phyloP scores from a whole-genome alignment of 2,113 vertebrate genomes.

The Phoxinus phoxinus region DNA sequence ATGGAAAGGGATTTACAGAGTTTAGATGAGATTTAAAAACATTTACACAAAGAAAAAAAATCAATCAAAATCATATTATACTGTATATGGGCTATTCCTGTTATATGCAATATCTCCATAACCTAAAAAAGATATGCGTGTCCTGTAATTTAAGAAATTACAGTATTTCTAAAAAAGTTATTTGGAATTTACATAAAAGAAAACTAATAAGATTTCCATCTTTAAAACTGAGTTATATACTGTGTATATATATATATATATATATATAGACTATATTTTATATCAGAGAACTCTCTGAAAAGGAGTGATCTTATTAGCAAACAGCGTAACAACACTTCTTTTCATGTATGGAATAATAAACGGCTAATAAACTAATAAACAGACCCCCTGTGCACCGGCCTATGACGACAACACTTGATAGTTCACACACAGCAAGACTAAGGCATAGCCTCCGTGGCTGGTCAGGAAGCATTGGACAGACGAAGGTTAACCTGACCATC shows the following conservation, averaged over 20 bases:
- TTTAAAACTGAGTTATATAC: too few relatives aligned
- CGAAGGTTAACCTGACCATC: conserved; percentile 52
- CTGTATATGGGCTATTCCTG: background rate
- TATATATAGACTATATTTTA: too few relatives aligned
- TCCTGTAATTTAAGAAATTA: background rate
- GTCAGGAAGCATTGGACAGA: conserved; percentile 33
- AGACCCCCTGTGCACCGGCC: background rate
- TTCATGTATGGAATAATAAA: background rate
- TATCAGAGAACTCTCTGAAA: background rate
- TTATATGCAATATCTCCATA: background rate
- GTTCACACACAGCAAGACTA: background rate
- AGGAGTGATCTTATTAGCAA: background rate
- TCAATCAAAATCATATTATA: background rate
- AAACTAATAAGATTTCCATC: too few relatives aligned
- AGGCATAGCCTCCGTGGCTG: conserved; percentile 10
- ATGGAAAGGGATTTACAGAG: background rate
- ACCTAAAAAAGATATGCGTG: background rate
- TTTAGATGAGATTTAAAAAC: too few relatives aligned
- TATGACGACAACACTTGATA: background rate
- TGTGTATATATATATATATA: too few relatives aligned
- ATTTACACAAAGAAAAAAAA: background rate
- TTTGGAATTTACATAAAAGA: too few relatives aligned
- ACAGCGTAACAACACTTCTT: background rate
- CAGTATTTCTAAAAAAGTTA: background rate
- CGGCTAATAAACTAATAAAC: background rate